Evolutionary conservation across 2,113 vertebrate genomes (phyloP).

Genomic region (Hemiprocne comata): DNA sequence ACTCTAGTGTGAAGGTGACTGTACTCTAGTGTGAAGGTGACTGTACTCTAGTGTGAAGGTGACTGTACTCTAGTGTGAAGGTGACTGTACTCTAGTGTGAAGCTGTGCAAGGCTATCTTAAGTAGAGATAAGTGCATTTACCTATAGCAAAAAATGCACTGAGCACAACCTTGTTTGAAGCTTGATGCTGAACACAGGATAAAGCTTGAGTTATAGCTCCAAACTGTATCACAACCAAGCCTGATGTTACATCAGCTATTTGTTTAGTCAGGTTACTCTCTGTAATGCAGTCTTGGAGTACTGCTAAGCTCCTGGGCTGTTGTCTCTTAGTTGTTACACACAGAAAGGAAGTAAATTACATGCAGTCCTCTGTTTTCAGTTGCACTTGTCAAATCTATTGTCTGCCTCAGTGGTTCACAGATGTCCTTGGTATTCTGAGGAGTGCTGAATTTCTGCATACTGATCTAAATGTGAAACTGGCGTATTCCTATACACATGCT

Average conservation of each 20-base stretch:
- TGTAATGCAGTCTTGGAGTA: neutral
- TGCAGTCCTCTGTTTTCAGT: neutral
- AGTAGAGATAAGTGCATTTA: neutral
- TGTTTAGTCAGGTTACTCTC: neutral
- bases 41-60: neutral
- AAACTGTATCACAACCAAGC: neutral
- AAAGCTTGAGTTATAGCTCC: neutral
- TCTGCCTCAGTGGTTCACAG: neutral
- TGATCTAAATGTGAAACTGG: neutral
- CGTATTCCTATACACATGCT: accelerated
- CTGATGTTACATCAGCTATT: neutral
- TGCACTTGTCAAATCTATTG: neutral
- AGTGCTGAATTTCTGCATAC: neutral
- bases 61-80: neutral
- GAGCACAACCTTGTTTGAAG: neutral
- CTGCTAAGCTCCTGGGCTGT: neutral
- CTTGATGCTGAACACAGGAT: neutral
- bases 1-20: neutral
- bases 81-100: neutral
- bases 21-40: neutral
- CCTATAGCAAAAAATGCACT: neutral
- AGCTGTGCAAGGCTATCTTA: neutral
- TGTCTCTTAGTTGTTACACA: neutral
- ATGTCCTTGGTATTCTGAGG: neutral
- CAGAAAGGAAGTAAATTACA: neutral